phyloP scores from a whole-genome alignment of 2,888 invertebrate species.

The Cordylochernes scorpioides region DNA sequence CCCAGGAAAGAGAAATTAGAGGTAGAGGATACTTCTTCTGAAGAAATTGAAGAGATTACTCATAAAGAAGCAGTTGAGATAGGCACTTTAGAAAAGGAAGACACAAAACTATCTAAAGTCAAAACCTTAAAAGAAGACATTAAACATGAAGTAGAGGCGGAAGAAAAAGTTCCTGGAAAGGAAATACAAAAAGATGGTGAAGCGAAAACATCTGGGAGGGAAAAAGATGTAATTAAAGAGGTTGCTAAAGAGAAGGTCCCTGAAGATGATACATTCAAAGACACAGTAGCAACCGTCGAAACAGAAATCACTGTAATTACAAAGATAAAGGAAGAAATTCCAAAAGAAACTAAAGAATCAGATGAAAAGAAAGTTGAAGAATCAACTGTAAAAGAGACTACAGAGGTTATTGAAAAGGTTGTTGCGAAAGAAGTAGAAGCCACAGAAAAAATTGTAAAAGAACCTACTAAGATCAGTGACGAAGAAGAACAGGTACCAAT shows the following conservation, averaged over 20 bases:
- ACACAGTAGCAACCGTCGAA: neutral
- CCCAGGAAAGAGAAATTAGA: neutral
- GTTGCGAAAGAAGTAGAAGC: no score
- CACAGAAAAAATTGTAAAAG: neutral
- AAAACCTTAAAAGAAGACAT: no score
- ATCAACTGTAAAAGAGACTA: neutral
- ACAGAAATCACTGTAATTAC: neutral
- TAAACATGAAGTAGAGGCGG: neutral
- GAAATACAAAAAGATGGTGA: neutral
- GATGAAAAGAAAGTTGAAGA: neutral
- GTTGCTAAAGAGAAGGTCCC: neutral
- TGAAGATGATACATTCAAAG: neutral
- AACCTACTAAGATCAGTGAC: constrained; percentile 1
- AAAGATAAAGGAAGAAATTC: neutral
- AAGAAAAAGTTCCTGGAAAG: neutral
- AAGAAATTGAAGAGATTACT: neutral
- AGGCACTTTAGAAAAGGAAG: no score
- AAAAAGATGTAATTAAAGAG: neutral
- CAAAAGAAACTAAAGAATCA: neutral
- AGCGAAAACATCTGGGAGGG: neutral
- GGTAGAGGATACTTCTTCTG: neutral
- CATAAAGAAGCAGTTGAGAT: neutral
- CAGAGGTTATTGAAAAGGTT: neutral
- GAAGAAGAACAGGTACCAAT: neutral
- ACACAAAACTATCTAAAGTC: no score